phyloP scores from a whole-genome alignment of 2,113 vertebrate genomes.

The Stercorarius parasiticus region DNA sequence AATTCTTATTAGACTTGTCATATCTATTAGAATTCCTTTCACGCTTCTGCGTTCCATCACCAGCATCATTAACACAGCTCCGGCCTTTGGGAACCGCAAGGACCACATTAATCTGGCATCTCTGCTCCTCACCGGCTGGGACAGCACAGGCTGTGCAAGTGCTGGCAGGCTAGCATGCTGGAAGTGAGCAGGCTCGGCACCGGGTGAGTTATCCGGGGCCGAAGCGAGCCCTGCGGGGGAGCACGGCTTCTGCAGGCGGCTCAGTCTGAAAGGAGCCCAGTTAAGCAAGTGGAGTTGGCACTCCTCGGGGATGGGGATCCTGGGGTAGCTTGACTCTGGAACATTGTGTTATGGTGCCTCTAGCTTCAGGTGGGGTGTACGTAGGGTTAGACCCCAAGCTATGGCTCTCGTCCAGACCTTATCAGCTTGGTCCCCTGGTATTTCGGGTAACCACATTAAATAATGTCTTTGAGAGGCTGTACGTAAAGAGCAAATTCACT shows the following conservation, averaged over 20 bases:
- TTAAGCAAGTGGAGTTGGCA: background rate
- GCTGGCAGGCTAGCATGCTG: background rate
- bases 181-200: background rate
- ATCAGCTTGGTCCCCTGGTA: background rate
- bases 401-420: background rate
- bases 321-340: background rate
- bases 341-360: rapidly evolving
- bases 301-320: background rate
- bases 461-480: background rate
- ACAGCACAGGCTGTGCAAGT: background rate
- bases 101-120: slow-evolving; percentile 59
- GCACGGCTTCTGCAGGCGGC: background rate
- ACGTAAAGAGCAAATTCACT: background rate
- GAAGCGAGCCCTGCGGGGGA: background rate
- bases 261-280: background rate
- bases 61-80: slow-evolving; percentile 79
- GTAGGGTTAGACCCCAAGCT: background rate
- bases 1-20: slow-evolving; percentile 98
- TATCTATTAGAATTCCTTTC: slow-evolving; percentile 96
- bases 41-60: slow-evolving; percentile 88
- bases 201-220: background rate
- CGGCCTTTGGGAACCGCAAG: slow-evolving; percentile 70
- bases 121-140: slow-evolving; percentile 15
- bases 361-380: background rate
- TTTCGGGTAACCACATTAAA: background rate